Conservation (phyloP, 1,140 invertebrate genomes). For the Heliconius hermathena region DNA sequence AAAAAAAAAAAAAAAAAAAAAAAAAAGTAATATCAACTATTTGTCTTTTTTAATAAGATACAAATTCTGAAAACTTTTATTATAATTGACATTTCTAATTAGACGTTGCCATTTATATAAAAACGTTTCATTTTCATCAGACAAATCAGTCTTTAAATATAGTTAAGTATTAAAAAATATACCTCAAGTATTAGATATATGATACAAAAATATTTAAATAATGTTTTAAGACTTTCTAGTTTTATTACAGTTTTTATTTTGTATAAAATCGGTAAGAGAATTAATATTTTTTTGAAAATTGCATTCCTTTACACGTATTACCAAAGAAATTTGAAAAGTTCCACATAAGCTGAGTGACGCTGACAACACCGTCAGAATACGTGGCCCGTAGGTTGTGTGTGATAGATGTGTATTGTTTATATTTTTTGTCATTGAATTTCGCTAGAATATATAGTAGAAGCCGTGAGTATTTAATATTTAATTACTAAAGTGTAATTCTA, state of each 20-base stretch:
- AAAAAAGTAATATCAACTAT: not conserved
- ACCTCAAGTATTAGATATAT: not conserved
- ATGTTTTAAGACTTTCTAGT: not conserved
- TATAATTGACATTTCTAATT: conserved; percentile 11
- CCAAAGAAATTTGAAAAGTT: conserved; percentile 65
- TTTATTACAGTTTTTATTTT: not conserved
- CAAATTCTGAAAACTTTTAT: not conserved
- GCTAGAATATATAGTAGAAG: conserved; percentile 54
- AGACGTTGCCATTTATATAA: conserved; percentile 37
- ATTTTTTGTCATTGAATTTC: conserved; percentile 75
- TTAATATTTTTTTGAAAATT: conserved; percentile 12
- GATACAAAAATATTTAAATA: not conserved
- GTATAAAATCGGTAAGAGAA: not conserved
- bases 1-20: no score
- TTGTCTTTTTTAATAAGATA: not conserved
- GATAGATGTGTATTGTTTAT: conserved; percentile 73
- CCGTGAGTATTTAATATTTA: conserved; percentile 58
- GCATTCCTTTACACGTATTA: conserved; percentile 53
- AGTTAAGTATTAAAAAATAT: not conserved
- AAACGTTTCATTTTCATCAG: conserved; percentile 30
- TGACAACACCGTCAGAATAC: conserved; percentile 78
- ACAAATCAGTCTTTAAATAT: not conserved
- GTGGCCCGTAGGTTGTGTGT: conserved; percentile 70
- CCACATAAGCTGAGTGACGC: conserved; percentile 69
- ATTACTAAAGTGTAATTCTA: conserved; percentile 12